Conservation (phyloP, 2,113 vertebrate genomes). For the Cinclus cinclus region DNA sequence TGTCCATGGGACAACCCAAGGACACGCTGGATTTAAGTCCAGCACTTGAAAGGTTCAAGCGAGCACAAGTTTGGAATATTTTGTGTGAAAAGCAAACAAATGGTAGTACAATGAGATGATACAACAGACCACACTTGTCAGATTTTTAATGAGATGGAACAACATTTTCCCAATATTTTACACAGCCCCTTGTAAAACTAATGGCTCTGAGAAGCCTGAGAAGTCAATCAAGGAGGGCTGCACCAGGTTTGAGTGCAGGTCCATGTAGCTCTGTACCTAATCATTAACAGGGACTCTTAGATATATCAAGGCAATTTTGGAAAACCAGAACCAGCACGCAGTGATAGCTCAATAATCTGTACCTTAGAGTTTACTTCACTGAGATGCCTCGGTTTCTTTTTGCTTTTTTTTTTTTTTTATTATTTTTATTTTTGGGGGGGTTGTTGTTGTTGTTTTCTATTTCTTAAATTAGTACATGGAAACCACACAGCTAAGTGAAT, state of each 20-base stretch:
- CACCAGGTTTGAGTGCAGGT: neutral
- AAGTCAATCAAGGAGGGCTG: neutral
- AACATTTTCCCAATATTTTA: neutral
- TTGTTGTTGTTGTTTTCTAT: neutral
- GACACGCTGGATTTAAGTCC: neutral
- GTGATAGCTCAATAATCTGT: neutral
- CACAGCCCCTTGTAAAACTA: neutral
- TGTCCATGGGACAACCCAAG: neutral
- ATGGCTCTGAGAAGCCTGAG: neutral
- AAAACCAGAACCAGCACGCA: neutral
- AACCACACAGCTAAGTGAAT: neutral
- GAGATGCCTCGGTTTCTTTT: neutral
- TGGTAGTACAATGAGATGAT: neutral
- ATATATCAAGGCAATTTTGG: neutral
- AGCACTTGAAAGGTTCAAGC: neutral
- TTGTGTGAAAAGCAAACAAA: neutral
- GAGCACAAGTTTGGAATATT: neutral
- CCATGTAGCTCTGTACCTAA: neutral
- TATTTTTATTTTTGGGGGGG: no score
- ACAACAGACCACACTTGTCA: neutral
- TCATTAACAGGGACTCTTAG: neutral
- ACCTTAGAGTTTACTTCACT: neutral
- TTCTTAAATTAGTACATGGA: neutral
- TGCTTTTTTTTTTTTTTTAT: neutral
- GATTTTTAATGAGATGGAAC: neutral